Conservation (phyloP, 2,888 invertebrate genomes). For the Agrochola lychnidis region DNA sequence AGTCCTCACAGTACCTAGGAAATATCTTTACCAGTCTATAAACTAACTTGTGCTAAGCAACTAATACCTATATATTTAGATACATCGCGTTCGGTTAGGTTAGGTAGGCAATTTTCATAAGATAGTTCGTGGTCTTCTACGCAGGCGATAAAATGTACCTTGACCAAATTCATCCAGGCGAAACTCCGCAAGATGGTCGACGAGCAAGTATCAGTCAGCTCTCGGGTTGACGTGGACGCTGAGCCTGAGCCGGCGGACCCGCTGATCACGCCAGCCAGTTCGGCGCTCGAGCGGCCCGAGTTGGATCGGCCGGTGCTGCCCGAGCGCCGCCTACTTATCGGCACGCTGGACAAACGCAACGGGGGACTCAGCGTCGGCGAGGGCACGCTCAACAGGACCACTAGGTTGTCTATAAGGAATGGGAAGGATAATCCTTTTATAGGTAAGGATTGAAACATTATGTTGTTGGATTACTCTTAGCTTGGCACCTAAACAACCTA, state of each 20-base stretch:
- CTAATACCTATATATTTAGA: too few species aligned
- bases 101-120: not conserved
- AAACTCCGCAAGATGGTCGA: conserved; percentile 97
- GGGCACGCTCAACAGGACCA: conserved; percentile 82
- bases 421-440: conserved; percentile 88
- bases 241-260: conserved; percentile 89
- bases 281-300: conserved; percentile 82
- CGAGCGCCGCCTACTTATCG: conserved; percentile 85
- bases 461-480: not conserved
- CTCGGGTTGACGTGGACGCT: conserved; percentile 90
- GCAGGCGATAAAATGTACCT: conserved; percentile 48
- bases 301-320: conserved; percentile 84
- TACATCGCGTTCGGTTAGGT: too few species aligned
- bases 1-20: too few species aligned
- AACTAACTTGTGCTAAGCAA: not conserved
- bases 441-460: conserved; percentile 71
- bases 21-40: not conserved
- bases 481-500: not conserved
- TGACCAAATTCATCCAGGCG: conserved; percentile 86
- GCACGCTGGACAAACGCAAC: conserved; percentile 86
- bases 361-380: conserved; percentile 87
- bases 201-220: conserved; percentile 94
- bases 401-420: conserved; percentile 86
- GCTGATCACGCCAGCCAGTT: conserved; percentile 89
- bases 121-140: conserved; percentile 14